A percentile compares a stretch with the other conserved stretches of the same genome.
These are phyloP conservation scores for Leptinotarsa rubiginosa DNA, from an alignment of 2,888 invertebrate genomes.

Conservation along the genomic window DNA sequence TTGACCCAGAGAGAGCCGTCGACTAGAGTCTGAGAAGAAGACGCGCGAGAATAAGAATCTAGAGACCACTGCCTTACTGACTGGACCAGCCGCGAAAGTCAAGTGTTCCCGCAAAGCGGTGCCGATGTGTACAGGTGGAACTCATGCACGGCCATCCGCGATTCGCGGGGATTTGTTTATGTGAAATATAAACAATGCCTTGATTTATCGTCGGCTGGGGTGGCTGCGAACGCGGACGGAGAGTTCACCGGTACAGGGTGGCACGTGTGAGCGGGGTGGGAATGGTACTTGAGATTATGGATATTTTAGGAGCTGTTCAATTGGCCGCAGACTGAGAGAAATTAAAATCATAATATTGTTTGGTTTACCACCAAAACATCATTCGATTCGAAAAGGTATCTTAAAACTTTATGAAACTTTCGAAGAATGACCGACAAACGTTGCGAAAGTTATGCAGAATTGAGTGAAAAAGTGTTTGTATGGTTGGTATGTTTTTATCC, in stretches of 20 bases:
- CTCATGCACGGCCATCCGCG: slow-evolving; percentile 35
- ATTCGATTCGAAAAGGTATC: no score
- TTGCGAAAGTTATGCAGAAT: no score
- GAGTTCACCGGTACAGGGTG: slow-evolving; percentile 24
- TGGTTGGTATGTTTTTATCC: no score
- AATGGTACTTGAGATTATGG: no score
- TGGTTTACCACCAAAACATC: no score
- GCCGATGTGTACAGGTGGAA: slow-evolving; percentile 42
- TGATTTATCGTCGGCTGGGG: slow-evolving; percentile 33
- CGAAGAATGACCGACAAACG: no score
- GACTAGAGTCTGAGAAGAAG: slow-evolving; percentile 37
- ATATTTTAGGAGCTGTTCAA: no score
- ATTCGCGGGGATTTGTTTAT: slow-evolving; percentile 42
- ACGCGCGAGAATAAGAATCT: slow-evolving; percentile 30
- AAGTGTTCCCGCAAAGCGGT: slow-evolving; percentile 36
- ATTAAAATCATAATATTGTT: no score
- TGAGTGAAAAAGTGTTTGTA: no score
- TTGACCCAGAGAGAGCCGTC: slow-evolving; percentile 35
- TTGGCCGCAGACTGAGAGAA: no score
- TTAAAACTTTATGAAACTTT: no score
- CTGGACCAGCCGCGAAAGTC: slow-evolving; percentile 39
- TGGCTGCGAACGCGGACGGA: slow-evolving; percentile 15
- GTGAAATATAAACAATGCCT: slow-evolving; percentile 43
- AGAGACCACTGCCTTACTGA: slow-evolving; percentile 46
- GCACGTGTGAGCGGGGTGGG: not conserved